Base-by-base conservation (phyloP, 2,888 invertebrate genomes). In the Chrysina gloriosa region DNA sequence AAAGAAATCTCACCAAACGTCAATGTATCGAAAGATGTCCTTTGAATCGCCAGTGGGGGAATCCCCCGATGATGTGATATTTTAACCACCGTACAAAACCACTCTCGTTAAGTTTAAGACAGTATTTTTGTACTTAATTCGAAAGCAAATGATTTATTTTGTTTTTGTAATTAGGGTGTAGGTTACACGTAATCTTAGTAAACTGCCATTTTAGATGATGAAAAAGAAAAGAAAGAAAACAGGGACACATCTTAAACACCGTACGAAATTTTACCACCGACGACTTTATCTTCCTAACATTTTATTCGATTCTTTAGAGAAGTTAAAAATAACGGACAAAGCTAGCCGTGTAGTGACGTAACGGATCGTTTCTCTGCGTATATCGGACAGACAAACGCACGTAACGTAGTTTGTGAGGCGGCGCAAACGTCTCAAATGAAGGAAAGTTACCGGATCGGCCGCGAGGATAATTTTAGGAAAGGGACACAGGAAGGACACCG, bases 111-210 rank as follows among this genome's bases (percentile, higher is more conserved):
- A 34, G 7, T 1, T 1, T 1, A n/a, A 21, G n/a, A 19, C 6
- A 47, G 47, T 47, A 47, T 47, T 47, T 47, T 47, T 47, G 47
- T 47, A 47, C 47, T 47, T 50, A 27, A 27, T 3, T 25, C 6
- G 16, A 16, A n/a, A 11, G 7, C 2, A 5, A 1, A 11, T 27
- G 16, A 9, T 27, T 23, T 48, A 3, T n/a, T n/a, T 48, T 48
- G n/a, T 25, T 48, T 25, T 48, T 48, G 2, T 4, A 23, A 14
- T 5, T 11, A 11, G 27, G 11, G 27, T 27, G 11, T 21, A 1
- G n/a, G 11, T 19, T 9, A n/a, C n/a, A 21, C 23, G 7, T 1
- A n/a, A 7, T 9, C 9, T 21, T 6, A 7, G 2, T 47, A n/a
- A n/a, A 5, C 9, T 45, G 21, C 16, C 4, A 7, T n/a, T 47